A percentile compares a stretch with the other conserved stretches of the same genome.
phyloP scores from a whole-genome alignment of 2,888 invertebrate species.

The Nephrotoma appendiculata region DNA sequence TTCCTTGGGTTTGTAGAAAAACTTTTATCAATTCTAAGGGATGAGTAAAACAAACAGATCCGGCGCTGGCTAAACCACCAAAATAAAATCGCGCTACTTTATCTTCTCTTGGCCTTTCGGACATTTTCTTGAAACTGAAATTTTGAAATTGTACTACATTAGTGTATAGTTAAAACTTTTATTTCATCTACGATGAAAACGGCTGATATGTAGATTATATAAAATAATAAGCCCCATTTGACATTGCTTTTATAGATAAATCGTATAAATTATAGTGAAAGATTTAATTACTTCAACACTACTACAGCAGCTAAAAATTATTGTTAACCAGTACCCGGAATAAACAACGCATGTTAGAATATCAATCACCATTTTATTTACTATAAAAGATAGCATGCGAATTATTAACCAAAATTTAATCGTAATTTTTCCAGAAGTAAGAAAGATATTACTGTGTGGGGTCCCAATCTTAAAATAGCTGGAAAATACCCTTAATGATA shows the following conservation, averaged over 20 bases:
- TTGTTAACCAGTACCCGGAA: no score
- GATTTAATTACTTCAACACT: no score
- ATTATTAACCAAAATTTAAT: conserved; percentile 49
- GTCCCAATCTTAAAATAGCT: conserved; percentile 89
- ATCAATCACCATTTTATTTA: no score
- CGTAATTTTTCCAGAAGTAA: conserved; percentile 91
- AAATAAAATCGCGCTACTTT: conserved; percentile 77
- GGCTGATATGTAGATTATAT: no score
- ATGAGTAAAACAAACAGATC: conserved; percentile 94
- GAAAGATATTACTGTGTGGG: conserved; percentile 96
- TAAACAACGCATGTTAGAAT: no score
- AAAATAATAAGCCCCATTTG: no score
- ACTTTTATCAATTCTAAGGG: conserved; percentile 95
- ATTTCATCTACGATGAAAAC: background rate
- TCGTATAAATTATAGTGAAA: no score
- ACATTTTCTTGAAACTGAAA: background rate
- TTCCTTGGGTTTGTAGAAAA: conserved; percentile 81
- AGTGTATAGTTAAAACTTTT: background rate
- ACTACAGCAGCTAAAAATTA: no score
- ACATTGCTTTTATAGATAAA: no score
- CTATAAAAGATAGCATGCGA: no score
- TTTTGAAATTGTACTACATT: background rate
- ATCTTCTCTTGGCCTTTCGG: background rate
- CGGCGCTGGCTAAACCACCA: conserved; percentile 88
- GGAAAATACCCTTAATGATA: conserved; percentile 95